These are phyloP conservation scores for Suillia variegata DNA, from an alignment of 2,888 invertebrate species.

Conservation along the genomic window DNA sequence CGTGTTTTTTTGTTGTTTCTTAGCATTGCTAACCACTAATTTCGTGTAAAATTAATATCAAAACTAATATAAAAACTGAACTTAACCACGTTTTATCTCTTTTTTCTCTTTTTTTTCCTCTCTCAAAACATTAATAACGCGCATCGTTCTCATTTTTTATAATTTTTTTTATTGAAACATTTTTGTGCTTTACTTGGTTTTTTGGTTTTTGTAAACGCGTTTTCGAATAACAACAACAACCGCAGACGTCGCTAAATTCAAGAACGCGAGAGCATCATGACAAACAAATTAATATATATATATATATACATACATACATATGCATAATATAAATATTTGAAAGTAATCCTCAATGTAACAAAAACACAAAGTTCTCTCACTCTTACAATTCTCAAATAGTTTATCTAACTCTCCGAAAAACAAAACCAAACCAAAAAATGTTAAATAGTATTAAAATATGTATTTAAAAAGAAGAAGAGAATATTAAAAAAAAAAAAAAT, in stretches of 20 bases:
- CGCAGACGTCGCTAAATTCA: slow-evolving; percentile 30
- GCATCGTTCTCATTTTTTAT: not conserved
- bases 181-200: not conserved
- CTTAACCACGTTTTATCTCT: slow-evolving; percentile 23
- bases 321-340: not conserved
- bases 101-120: slow-evolving; percentile 39
- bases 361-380: not conserved
- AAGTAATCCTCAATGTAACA: not conserved
- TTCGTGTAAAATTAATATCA: too few relatives aligned
- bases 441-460: not conserved
- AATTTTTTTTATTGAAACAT: not conserved
- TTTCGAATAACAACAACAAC: too few relatives aligned
- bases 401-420: not conserved
- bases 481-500: not conserved
- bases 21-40: too few relatives aligned
- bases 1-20: too few relatives aligned
- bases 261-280: too few relatives aligned
- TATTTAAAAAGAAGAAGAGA: not conserved
- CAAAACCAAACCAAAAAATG: not conserved
- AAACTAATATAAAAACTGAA: slow-evolving; percentile 6
- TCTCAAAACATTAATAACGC: not conserved
- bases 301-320: not conserved
- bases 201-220: too few relatives aligned
- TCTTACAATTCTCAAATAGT: not conserved
- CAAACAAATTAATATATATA: too few relatives aligned